Evolutionary conservation across 1,140 invertebrate species (phyloP), one percentile per base, ranked within the genome.

Genomic region (Cyclina sinensis): DNA sequence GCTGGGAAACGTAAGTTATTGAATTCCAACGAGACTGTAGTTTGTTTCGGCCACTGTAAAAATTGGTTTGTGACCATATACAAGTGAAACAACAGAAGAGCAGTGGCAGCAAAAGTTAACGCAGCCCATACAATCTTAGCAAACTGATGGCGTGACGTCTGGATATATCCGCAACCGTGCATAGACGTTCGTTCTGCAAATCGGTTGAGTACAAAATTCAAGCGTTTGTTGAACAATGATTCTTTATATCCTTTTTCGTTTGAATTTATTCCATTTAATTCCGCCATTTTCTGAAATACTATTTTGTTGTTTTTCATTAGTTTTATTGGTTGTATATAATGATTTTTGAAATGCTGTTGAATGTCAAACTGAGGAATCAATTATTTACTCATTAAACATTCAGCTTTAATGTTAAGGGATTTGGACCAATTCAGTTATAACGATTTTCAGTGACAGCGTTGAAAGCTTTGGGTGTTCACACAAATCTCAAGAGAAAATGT

Each of bases 1-100:
- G 92, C 92, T 0, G 92, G 92, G 83, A 93, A 93, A 9, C 46
- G 74, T 35, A 93, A 74, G 18, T 84, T 78, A 21, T 84, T 79
- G 68, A 82, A 82, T 7, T 48, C 79, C 12, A 82, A 18, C 0
- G 59, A 82, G 46, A 82, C 62, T 7, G 27, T 86, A 30, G 91
- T 85, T 37, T 89, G 68, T 21, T 86, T 89, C 30, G 90, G 91
- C 46, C 83, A 89, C 18, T 46, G 16, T 27, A 80, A 85, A 39
- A 35, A 92, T 24, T 85, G 80, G 59, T 46, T 24, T 4, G 81
- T 82, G 32, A 90, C 62, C 32, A 86, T 76, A 65, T 89, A 84
- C 5, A 92, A 68, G 70, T 92, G 91, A 14, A 88, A 37, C 24
- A 85, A 51, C 65, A 92, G 70, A 30, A 80, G 32, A 9, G 27